These are phyloP conservation scores for Taenioides sp. DNA, from an alignment of 2,797 vertebrate species.

Conservation along the genomic window DNA sequence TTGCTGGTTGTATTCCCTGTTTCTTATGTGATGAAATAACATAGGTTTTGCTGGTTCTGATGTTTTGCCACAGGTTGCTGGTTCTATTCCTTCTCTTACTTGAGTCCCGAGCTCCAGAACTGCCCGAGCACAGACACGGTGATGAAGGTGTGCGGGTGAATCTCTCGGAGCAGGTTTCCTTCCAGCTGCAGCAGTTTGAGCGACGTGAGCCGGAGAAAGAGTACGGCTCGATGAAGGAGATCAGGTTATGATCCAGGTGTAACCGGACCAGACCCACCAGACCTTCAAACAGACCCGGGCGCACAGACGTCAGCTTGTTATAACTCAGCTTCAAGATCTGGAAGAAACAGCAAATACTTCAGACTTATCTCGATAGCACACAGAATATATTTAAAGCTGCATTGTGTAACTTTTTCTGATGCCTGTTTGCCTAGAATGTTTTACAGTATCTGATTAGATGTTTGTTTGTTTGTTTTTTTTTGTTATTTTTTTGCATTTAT, in stretches of 20 bases:
- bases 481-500: too few relatives aligned
- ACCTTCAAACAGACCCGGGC: conserved; percentile 71
- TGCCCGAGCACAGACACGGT: conserved; percentile 77
- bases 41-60: too few relatives aligned
- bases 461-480: too few relatives aligned
- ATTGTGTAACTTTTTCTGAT: too few relatives aligned
- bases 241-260: conserved; percentile 81
- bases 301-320: conserved; percentile 78
- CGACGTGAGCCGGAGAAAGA: conserved; percentile 78
- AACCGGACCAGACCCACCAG: conserved; percentile 74
- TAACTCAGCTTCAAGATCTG: conserved; percentile 85
- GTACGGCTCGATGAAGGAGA: conserved; percentile 80
- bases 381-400: too few relatives aligned
- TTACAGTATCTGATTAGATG: too few relatives aligned
- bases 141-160: conserved; percentile 81
- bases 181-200: conserved; percentile 82
- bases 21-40: too few relatives aligned
- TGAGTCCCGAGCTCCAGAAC: conserved; percentile 80
- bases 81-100: conserved; percentile 49
- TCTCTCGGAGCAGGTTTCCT: conserved; percentile 76
- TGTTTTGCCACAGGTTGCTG: too few relatives aligned
- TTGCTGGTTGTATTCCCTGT: too few relatives aligned
- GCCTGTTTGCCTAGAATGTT: too few relatives aligned
- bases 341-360: neutral
- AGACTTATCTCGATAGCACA: too few relatives aligned